Evolutionary conservation across 2,113 vertebrate species (phyloP).

Genomic region (Otolemur garnettii): DNA sequence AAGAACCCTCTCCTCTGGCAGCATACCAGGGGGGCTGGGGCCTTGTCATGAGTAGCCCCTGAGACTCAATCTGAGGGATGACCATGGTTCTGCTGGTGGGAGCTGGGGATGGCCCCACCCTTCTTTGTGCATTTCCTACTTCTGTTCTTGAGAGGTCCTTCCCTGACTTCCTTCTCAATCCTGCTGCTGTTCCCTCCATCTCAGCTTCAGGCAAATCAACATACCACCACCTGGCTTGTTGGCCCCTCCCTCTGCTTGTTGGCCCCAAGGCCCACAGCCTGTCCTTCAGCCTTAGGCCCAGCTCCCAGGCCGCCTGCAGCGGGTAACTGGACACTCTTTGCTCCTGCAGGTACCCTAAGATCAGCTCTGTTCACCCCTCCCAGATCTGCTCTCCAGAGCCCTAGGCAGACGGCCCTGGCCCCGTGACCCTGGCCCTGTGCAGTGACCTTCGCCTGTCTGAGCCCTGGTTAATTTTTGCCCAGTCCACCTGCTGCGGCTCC

Average conservation of each 20-base stretch:
- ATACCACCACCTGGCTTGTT: too few species aligned
- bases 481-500: not conserved
- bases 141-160: not conserved
- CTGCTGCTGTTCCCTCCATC: not conserved
- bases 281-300: not conserved
- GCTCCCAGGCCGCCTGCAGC: not conserved
- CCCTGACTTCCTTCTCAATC: not conserved
- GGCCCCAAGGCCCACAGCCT: not conserved
- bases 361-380: rapidly evolving
- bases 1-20: not conserved
- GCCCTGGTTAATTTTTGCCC: conserved; percentile 82
- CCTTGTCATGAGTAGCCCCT: too few species aligned
- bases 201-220: not conserved
- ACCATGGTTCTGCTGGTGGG: not conserved
- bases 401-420: not conserved
- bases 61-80: not conserved
- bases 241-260: not conserved
- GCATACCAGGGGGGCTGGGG: not conserved
- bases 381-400: not conserved
- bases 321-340: conserved; percentile 1
- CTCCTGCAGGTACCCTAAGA: conserved; percentile 36
- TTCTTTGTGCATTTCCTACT: not conserved
- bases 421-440: not conserved
- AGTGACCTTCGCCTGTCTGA: conserved; percentile 72
- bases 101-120: not conserved